Evolutionary conservation across 2,797 vertebrate species (phyloP), one percentile per base, ranked within the genome.

Genomic region (Pelobates cultripes): DNA sequence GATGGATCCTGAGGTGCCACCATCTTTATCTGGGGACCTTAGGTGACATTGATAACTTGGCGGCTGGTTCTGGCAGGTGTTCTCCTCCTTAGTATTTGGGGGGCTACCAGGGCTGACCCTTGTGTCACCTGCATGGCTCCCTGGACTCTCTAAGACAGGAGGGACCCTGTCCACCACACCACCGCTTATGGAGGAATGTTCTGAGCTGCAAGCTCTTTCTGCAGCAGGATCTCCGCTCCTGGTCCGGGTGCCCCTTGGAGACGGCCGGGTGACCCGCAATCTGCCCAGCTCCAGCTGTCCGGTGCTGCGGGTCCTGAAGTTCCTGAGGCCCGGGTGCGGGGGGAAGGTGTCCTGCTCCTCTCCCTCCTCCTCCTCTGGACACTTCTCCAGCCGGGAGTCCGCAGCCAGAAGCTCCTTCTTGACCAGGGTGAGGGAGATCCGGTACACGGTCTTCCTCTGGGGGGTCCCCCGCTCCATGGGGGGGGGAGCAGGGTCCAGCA

Each of bases 401-500:
- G 87, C 91, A 28, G 28, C 28, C 85, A 96, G 66, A 80, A 89
- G 95, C 89, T 98, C 96, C 86, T 95, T 95, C 87, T 98, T 96
- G 85, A 99, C 97, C 88, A 99, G 88, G 43, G 97, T 99, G 85
- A 99, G 94, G 15, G 96, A 98, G 91, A 99, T 99, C 86, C 96
- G 93, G 90, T 98, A 98, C 1, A 99, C 95, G 0, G 96, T 98
- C 47, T 93, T 96, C 86, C 96, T 93, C 88, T 93, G 94, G 5
- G 94, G 92, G 7, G 93, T 88, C 0, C 92, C 94, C 55, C 94
- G 87, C 88, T 95, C 94, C 96, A 95, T 94, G 95, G 89, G 14
- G 78, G 88, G 90, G 53, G 43, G 87, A 47, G 84, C 87, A 47
- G 84, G 88, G 90, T 95, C 94, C 85, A 96, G 90, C 7, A 96